Evolutionary conservation across 2,888 invertebrate species (phyloP).

Genomic region (Orthosia gracilis): DNA sequence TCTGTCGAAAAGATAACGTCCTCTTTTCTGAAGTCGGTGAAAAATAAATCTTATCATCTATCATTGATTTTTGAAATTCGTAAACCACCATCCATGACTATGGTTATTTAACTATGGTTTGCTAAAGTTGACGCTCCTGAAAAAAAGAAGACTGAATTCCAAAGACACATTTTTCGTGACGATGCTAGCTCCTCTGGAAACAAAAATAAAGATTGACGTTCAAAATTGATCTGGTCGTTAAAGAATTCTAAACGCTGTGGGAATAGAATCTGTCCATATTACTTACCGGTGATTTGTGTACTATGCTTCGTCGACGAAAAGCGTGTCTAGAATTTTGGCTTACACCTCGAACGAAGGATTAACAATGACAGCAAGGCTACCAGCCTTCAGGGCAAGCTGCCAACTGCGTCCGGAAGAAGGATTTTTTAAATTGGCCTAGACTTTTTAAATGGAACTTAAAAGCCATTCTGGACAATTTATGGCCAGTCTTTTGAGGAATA

Average conservation of each 20-base stretch:
- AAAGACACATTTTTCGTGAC: too few relatives aligned
- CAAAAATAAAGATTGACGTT: neutral
- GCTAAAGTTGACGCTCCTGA: neutral
- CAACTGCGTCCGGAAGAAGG: constrained; percentile 39
- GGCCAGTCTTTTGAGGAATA: constrained; percentile 11
- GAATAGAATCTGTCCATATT: constrained; percentile 27
- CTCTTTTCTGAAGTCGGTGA: too few relatives aligned
- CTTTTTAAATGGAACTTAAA: constrained; percentile 51
- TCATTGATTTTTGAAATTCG: too few relatives aligned
- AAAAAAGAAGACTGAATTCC: neutral
- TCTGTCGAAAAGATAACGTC: too few relatives aligned
- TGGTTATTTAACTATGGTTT: too few relatives aligned
- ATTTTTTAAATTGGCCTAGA: constrained; percentile 52
- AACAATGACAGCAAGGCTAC: constrained; percentile 54
- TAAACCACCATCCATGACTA: too few relatives aligned
- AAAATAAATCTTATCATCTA: too few relatives aligned
- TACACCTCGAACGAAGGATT: constrained; percentile 55
- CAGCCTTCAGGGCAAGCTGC: constrained; percentile 54
- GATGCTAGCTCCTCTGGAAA: neutral
- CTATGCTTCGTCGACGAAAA: constrained; percentile 43
- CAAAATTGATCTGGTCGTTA: neutral
- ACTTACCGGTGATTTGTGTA: constrained; percentile 50
- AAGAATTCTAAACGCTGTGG: constrained; percentile 13
- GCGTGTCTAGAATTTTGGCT: constrained; percentile 51
- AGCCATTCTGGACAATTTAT: constrained; percentile 39